Conservation (phyloP, 2,797 vertebrate genomes). For the Sebastolobus altivelis region DNA sequence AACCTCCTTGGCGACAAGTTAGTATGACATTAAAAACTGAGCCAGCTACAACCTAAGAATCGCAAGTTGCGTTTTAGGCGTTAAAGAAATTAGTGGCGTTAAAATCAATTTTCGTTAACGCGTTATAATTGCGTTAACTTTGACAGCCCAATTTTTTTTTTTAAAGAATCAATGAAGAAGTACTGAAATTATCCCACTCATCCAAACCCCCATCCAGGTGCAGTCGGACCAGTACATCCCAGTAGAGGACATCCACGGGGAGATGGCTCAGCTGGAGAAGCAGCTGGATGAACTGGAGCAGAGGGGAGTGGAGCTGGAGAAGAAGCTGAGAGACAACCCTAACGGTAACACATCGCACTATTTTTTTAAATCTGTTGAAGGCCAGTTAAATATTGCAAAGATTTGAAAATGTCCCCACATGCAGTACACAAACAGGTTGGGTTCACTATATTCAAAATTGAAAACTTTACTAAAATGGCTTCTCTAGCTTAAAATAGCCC, state of each 20-base stretch:
- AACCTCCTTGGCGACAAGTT: no score
- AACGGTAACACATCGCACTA: conserved; percentile 81
- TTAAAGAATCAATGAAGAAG: neutral
- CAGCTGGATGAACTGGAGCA: conserved; percentile 94
- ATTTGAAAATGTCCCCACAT: neutral
- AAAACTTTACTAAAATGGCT: neutral
- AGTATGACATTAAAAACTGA: no score
- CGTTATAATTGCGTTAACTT: no score
- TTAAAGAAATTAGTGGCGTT: no score
- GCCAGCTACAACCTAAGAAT: no score
- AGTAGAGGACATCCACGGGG: conserved; percentile 94
- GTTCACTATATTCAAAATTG: neutral
- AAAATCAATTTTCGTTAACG: no score
- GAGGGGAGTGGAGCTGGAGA: conserved; percentile 94
- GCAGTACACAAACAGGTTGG: neutral
- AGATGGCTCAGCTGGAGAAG: conserved; percentile 93
- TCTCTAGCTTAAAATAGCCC: neutral
- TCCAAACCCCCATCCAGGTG: conserved; percentile 84
- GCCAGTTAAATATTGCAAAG: neutral
- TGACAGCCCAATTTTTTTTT: neutral
- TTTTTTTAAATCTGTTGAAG: neutral
- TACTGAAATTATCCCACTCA: neutral
- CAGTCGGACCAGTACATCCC: conserved; percentile 98
- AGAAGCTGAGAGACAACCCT: conserved; percentile 89
- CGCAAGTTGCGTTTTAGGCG: no score